Evolutionary conservation across 2,888 invertebrate genomes (phyloP).

Genomic region (Mantis religiosa): DNA sequence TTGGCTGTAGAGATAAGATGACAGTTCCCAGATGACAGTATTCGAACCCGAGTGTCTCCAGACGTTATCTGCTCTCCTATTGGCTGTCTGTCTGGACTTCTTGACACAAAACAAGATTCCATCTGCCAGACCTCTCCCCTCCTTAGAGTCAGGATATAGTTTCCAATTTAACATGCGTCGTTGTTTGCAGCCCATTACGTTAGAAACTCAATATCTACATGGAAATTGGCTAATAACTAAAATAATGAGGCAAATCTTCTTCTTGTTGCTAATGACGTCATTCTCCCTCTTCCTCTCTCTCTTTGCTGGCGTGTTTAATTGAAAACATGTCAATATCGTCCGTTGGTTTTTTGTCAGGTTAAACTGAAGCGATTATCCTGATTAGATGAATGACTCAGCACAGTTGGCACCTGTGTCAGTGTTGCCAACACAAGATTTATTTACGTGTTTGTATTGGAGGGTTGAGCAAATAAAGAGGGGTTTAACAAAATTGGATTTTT

Average conservation of each 20-base stretch:
- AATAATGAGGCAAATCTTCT: not conserved
- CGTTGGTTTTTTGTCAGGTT: not conserved
- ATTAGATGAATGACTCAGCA: not conserved
- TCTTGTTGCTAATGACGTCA: not conserved
- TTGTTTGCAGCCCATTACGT: not conserved
- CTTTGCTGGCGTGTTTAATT: not conserved
- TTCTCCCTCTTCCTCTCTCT: too few relatives aligned
- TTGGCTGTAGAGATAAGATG: too few relatives aligned
- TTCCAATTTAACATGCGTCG: slow-evolving; percentile 9
- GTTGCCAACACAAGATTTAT: slow-evolving; percentile 15
- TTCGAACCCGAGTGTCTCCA: too few relatives aligned
- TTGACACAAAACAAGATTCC: not conserved
- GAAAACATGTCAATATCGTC: not conserved
- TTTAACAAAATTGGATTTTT: slow-evolving; percentile 23
- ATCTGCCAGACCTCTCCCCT: too few relatives aligned
- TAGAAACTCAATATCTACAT: not conserved
- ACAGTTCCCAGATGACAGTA: too few relatives aligned
- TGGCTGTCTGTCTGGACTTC: not conserved
- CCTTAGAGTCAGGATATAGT: not conserved
- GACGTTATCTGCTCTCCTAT: not conserved
- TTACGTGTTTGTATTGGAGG: slow-evolving; percentile 10
- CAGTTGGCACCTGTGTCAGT: not conserved
- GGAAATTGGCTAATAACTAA: not conserved
- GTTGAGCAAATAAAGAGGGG: slow-evolving; percentile 20
- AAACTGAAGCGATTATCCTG: not conserved